Base-by-base conservation (phyloP, 2,113 vertebrate genomes). In the Clarias gariepinus region DNA sequence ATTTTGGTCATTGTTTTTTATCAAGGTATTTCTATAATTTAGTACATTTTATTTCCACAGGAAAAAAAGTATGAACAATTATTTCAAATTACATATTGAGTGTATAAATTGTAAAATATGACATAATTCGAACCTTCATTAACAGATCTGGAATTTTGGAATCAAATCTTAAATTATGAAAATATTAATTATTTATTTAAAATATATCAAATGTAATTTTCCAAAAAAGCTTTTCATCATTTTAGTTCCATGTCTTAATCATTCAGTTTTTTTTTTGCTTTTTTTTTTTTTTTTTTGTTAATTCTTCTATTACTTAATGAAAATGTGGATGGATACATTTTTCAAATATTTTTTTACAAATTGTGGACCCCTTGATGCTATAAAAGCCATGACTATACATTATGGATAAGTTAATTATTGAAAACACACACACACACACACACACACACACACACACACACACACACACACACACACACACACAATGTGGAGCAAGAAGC, bases 341-440 rank as follows among this genome's bases (percentile, higher is more conserved):
- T 85, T 78, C 61, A 58, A 41, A 30, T 63, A 68, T 83, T n/a
- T 47, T 23, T n/a, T n/a, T n/a, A 6, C 58, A 81, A 58, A 81
- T 23, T 60, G 68, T 53, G 21, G 33, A 71, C 13, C 55, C 55
- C 66, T 36, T 71, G 64, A 66, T 77, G 25, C 82, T 18, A 53
- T 47, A 30, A 81, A 81, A n/a, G 36, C 33, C 53, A 81, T 81
- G 52, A 13, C 23, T 33, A 23, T 85, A 82, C 73, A 69, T 84
- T 53, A 68, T 82, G 33, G 47, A 16, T 16, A 60, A 30, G 13
- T 69, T 84, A 78, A 89, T 53, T 89, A 68, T 82, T 41, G 6
- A 7, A 47, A 47, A 6, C 6, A n/a, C 7, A 47, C 41, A 47
- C 47, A 8, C 47, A 8, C 47, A 47, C 47, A 85, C 64, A 66